A percentile compares a stretch with the other conserved stretches of the same genome.
Evolutionary conservation across 2,797 vertebrate species (phyloP).

Genomic region (Iguana delicatissima): DNA sequence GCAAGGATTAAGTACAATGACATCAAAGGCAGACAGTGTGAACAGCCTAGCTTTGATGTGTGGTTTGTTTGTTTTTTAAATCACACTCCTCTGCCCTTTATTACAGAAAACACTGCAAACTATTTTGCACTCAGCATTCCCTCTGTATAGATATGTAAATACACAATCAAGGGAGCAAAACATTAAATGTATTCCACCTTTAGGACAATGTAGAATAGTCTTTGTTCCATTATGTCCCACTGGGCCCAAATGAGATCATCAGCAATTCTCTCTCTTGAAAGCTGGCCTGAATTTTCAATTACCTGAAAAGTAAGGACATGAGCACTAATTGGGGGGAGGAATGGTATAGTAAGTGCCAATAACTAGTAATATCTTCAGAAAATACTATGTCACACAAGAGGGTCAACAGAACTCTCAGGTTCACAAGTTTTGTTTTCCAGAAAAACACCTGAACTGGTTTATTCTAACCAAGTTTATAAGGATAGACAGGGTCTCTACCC

Average conservation of each 20-base stretch:
- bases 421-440: background rate
- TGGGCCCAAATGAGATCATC: constrained; percentile 94
- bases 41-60: background rate
- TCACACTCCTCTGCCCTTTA: background rate
- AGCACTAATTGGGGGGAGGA: background rate
- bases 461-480: background rate
- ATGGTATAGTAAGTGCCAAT: background rate
- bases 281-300: constrained; percentile 84
- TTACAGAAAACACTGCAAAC: background rate
- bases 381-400: background rate
- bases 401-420: background rate
- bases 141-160: background rate
- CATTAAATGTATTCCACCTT: constrained; percentile 78
- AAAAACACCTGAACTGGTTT: background rate
- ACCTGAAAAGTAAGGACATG: constrained; percentile 80
- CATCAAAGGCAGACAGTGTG: background rate
- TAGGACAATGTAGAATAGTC: constrained; percentile 88
- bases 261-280: constrained; percentile 86
- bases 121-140: constrained; percentile 5
- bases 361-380: background rate
- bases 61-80: no score
- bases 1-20: background rate
- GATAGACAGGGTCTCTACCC: background rate
- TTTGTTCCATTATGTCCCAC: constrained; percentile 92
- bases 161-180: background rate